Base-by-base conservation (phyloP, 1,140 invertebrate genomes). In the Babylonia areolata region DNA sequence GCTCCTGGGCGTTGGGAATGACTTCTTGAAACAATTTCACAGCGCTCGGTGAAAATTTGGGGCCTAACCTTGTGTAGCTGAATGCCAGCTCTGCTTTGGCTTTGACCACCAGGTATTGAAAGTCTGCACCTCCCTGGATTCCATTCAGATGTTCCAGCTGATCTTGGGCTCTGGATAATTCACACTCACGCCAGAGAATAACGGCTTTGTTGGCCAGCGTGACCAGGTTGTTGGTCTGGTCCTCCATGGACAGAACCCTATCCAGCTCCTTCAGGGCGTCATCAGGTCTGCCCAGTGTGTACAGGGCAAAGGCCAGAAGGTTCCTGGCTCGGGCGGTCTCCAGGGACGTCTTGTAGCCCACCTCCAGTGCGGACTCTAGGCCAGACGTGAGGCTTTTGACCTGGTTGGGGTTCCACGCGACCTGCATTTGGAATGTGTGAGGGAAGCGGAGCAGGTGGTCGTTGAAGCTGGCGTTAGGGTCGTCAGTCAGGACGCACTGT, bases 21-120 rank as follows among this genome's bases (percentile, higher is more conserved):
- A 81, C 54, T 33, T 81, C 42, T 11, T n/a, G 15, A 33, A 81
- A 81, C 17, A 33, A 12, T 12, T n/a, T 31, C 3, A 31, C 58
- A 31, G 79, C 79, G 5, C 20, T 23, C 5, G 79, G 28, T 17
- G 20, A n/a, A 35, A 81, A 81, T 20, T 3, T 23, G 1, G 79
- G 79, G 6, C 79, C 79, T 35, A 81, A 28, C 23, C 79, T 42
- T 5, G 79, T 81, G 35, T 81, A 81, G 42, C 79, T 81, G 15
- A 81, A 81, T 12, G 79, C 79, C n/a, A 81, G 42, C 54, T 81
- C 79, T n/a, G 42, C 79, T 51, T 81, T 54, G 33, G 79, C 79
- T 81, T 58, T 54, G 11, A 51, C 33, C 3, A 81, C 3, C 23
- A 81, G 15, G 42, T 81, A 81, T 20, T n/a, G 37, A 54, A 81